Conservation (phyloP, 2,797 vertebrate genomes). For the Allobates femoralis region DNA sequence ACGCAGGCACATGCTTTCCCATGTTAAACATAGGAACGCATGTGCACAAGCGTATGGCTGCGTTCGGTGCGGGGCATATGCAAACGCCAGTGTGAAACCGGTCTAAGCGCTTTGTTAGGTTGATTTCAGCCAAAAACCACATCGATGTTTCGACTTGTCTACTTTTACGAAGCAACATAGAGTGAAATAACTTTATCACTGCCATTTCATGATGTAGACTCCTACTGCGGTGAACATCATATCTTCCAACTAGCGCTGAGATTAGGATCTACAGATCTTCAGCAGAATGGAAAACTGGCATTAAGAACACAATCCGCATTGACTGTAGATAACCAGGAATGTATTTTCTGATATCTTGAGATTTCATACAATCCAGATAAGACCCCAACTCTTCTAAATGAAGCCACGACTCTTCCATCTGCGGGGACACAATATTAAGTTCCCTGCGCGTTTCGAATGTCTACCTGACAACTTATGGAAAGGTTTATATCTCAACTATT, state of each 20-base stretch:
- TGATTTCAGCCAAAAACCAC: no score
- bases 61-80: no score
- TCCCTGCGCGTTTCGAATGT: not conserved
- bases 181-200: not conserved
- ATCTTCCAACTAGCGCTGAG: not conserved
- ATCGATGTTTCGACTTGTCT: no score
- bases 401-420: conserved; percentile 2
- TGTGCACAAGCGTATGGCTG: no score
- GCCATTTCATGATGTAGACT: not conserved
- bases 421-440: conserved; percentile 1
- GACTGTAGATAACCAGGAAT: not conserved
- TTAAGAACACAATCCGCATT: not conserved
- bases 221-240: not conserved
- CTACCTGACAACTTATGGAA: not conserved
- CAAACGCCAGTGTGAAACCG: no score
- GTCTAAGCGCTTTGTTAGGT: no score
- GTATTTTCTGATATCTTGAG: not conserved
- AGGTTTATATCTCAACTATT: conserved; percentile 21
- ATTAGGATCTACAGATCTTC: not conserved
- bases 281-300: not conserved
- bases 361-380: not conserved
- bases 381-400: not conserved
- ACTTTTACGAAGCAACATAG: no score
- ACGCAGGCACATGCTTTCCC: no score
- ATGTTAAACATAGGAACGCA: no score